These are phyloP conservation scores for Folsomia candida DNA, from an alignment of 2,888 invertebrate genomes.

Conservation along the genomic window DNA sequence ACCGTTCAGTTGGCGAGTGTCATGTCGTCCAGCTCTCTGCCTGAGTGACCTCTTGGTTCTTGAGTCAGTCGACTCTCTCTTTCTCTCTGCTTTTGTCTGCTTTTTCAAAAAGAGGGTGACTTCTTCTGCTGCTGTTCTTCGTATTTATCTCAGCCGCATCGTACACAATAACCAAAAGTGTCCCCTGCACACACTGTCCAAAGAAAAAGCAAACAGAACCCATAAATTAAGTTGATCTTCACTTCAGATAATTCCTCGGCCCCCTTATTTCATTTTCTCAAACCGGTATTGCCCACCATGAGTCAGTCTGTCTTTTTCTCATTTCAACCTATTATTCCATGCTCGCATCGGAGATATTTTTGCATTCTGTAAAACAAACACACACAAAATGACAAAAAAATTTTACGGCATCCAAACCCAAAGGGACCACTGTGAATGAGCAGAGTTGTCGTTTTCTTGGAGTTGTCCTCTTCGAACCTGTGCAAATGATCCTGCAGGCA, in stretches of 20 bases:
- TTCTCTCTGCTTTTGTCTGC: neutral
- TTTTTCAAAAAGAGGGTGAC: neutral
- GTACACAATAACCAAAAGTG: constrained; percentile 1
- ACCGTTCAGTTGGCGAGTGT: neutral
- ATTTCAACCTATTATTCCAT: neutral
- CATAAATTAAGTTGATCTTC: constrained; percentile 43
- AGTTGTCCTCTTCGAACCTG: neutral
- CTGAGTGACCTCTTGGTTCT: neutral
- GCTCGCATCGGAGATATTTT: neutral
- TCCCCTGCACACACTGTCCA: constrained; percentile 1
- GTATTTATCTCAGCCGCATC: neutral
- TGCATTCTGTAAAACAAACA: neutral
- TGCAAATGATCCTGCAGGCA: neutral
- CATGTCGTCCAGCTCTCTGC: neutral
- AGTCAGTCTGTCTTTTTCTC: constrained; percentile 13
- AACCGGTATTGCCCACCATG: constrained; percentile 44
- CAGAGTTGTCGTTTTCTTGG: too few species aligned
- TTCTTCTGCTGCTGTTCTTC: neutral
- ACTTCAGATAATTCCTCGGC: constrained; percentile 39
- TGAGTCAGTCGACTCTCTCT: neutral
- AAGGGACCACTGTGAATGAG: too few species aligned
- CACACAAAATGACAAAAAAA: neutral
- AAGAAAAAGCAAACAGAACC: constrained; percentile 27
- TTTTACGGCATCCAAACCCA: neutral
- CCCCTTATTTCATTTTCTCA: constrained; percentile 39